phyloP scores from a whole-genome alignment of 2,797 vertebrate genomes.

The Heteromormyrus szaboi region DNA sequence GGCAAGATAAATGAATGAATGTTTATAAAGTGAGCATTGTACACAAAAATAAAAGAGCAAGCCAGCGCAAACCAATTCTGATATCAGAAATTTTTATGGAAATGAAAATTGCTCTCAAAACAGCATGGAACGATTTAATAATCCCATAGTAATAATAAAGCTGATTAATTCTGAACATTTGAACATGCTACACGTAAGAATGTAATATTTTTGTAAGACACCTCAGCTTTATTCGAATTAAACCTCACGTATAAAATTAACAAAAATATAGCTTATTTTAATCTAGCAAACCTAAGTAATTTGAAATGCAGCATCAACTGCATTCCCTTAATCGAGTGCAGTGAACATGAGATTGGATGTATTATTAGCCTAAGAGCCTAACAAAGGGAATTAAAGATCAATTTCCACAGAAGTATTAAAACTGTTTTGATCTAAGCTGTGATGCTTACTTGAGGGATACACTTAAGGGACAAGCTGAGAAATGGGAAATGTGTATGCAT shows the following conservation, averaged over 20 bases:
- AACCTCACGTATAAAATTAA: not conserved
- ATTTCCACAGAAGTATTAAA: not conserved
- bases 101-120: not conserved
- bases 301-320: not conserved
- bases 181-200: not conserved
- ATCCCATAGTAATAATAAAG: not conserved
- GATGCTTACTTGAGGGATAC: not conserved
- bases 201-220: not conserved
- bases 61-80: not conserved
- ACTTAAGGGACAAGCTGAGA: not conserved
- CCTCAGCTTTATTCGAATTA: not conserved
- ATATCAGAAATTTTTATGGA: not conserved
- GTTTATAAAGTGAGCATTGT: not conserved
- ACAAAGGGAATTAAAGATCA: not conserved
- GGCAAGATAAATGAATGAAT: not conserved
- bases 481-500: not conserved
- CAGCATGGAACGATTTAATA: not conserved
- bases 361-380: not conserved
- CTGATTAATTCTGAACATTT: not conserved
- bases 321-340: not conserved
- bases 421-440: not conserved
- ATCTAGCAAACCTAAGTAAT: not conserved
- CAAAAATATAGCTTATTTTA: not conserved
- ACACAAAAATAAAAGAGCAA: not conserved
- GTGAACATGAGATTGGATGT: not conserved